A percentile compares a stretch with the other conserved stretches of the same genome.
These are phyloP conservation scores for Laticauda colubrina DNA, from an alignment of 2,113 vertebrate species.

Conservation along the genomic window DNA sequence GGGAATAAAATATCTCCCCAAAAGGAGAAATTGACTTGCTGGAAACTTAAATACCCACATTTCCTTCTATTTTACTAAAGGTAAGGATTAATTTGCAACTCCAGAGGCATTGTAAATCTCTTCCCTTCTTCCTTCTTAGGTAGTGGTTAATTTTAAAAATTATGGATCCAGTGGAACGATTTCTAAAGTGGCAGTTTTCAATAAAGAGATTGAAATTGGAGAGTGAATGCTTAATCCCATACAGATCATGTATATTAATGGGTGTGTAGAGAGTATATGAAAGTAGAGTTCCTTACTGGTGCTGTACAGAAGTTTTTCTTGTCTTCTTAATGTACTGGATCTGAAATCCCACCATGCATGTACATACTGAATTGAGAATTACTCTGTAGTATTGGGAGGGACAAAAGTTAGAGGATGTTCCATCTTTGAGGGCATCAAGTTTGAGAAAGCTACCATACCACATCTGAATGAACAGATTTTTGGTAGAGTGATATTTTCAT, in stretches of 20 bases:
- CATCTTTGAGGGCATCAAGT: neutral
- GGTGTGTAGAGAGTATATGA: neutral
- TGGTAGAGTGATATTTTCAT: neutral
- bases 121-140: neutral
- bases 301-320: neutral
- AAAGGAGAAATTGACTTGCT: neutral
- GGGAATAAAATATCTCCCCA: neutral
- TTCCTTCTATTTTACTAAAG: neutral
- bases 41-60: neutral
- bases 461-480: neutral
- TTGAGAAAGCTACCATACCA: neutral
- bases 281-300: neutral
- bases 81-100: neutral
- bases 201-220: neutral
- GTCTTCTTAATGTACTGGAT: neutral
- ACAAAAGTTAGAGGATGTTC: neutral
- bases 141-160: neutral
- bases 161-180: neutral
- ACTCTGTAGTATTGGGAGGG: neutral
- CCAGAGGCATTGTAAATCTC: neutral
- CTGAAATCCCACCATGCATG: neutral
- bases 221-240: neutral
- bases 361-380: neutral
- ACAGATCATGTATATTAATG: neutral
- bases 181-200: neutral